Evolutionary conservation across 1,140 invertebrate species (phyloP).

Genomic region (Trialeurodes vaporariorum): DNA sequence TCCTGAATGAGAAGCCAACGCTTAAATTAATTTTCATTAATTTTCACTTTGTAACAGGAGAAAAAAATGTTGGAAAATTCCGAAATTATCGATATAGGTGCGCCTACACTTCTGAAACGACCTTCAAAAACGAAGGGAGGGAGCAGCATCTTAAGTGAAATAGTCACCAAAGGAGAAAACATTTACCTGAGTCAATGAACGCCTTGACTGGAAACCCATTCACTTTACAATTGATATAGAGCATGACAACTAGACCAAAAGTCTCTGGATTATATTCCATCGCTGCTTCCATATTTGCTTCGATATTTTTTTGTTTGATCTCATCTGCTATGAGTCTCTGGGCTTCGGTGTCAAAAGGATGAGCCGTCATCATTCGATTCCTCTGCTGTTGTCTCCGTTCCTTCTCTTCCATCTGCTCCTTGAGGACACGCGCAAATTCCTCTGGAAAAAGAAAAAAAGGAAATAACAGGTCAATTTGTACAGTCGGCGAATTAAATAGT

Average conservation of each 20-base stretch:
- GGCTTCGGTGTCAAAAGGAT: slow-evolving; percentile 91
- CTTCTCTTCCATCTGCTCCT: slow-evolving; percentile 63
- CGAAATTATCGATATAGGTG: no score
- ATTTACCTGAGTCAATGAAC: slow-evolving; percentile 85
- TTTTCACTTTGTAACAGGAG: no score
- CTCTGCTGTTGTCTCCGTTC: slow-evolving; percentile 70
- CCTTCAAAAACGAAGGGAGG: no score
- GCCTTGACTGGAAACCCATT: slow-evolving; percentile 94
- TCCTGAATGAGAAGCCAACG: no score
- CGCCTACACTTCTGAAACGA: no score
- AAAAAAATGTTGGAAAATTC: no score
- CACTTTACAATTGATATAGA: slow-evolving; percentile 92
- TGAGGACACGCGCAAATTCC: slow-evolving; percentile 67
- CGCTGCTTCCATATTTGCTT: slow-evolving; percentile 96
- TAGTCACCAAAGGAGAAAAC: background rate
- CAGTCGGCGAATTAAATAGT: no score
- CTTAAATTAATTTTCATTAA: no score
- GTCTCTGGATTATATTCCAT: slow-evolving; percentile 98
- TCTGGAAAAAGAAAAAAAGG: slow-evolving; percentile 41
- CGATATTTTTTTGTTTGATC: slow-evolving; percentile 90
- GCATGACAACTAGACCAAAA: slow-evolving; percentile 93
- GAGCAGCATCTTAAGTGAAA: no score
- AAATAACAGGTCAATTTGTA: no score
- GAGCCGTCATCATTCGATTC: slow-evolving; percentile 76
- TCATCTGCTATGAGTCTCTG: slow-evolving; percentile 91